These are phyloP conservation scores for Osmerus mordax DNA, from an alignment of 2,113 vertebrate species.

Conservation along the genomic window DNA sequence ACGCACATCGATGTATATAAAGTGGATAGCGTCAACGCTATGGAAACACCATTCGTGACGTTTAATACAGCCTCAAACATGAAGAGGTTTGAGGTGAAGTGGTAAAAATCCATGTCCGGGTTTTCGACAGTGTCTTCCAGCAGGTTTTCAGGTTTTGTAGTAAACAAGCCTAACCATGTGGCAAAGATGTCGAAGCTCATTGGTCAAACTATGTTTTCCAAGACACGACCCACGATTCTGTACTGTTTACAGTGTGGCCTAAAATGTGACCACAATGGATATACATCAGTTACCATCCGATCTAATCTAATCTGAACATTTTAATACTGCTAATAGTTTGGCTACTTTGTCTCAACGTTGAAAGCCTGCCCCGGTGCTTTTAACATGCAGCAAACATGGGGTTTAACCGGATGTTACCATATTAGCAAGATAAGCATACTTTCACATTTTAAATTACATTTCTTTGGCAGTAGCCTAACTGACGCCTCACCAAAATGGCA, in stretches of 20 bases:
- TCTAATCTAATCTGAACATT: neutral
- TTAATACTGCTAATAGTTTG: too few relatives aligned
- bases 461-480: too few relatives aligned
- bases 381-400: too few relatives aligned
- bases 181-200: conserved; percentile 19
- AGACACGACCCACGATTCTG: conserved; percentile 33
- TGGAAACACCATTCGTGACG: neutral
- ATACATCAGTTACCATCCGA: neutral
- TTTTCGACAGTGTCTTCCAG: conserved; percentile 13
- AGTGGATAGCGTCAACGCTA: neutral
- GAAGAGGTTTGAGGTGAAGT: too few relatives aligned
- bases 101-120: neutral
- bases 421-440: too few relatives aligned
- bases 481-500: too few relatives aligned
- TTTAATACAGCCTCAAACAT: neutral
- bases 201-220: conserved; percentile 27
- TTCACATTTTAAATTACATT: too few relatives aligned
- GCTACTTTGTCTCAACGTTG: too few relatives aligned
- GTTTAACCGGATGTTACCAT: too few relatives aligned
- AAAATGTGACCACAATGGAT: neutral
- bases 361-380: too few relatives aligned
- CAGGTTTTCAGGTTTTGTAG: conserved; percentile 29
- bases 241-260: conserved; percentile 29
- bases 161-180: conserved; percentile 45
- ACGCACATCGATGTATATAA: too few relatives aligned